Evolutionary conservation across 2,797 vertebrate genomes (phyloP).

Genomic region (Lacerta viridis): DNA sequence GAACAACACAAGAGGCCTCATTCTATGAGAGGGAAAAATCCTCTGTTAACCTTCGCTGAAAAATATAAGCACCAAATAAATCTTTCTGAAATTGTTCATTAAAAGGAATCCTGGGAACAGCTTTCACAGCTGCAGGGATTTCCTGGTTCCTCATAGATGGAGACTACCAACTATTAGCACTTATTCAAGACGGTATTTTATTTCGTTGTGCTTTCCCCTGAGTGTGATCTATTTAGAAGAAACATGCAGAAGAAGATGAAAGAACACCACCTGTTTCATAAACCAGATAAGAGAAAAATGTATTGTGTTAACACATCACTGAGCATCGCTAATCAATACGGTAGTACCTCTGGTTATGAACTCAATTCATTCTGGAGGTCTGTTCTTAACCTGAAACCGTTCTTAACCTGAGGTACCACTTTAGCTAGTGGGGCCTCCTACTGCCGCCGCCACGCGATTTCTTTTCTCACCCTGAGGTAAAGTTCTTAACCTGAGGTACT

Average conservation of each 20-base stretch:
- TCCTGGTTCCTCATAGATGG: not conserved
- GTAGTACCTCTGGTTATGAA: not conserved
- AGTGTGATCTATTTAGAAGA: not conserved
- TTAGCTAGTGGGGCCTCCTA: no score
- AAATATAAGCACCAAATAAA: slow-evolving; percentile 12
- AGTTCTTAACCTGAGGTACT: no score
- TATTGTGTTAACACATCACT: not conserved
- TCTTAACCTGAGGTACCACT: no score
- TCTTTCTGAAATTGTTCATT: slow-evolving; percentile 12
- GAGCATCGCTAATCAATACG: not conserved
- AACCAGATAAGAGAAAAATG: not conserved
- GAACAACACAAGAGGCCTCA: slow-evolving; percentile 4
- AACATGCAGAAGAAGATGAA: not conserved
- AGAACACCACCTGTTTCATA: not conserved
- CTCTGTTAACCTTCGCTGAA: not conserved
- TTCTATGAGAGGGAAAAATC: not conserved
- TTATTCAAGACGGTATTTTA: not conserved
- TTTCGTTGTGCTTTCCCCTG: not conserved
- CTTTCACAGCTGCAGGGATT: slow-evolving; percentile 3
- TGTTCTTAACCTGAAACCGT: no score
- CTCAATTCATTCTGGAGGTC: no score
- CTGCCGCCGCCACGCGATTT: no score
- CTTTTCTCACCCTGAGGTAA: no score
- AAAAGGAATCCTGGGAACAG: not conserved
- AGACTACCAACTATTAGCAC: not conserved